Evolutionary conservation across 2,797 vertebrate species (phyloP).

Genomic region (Tolypeutes matacus): DNA sequence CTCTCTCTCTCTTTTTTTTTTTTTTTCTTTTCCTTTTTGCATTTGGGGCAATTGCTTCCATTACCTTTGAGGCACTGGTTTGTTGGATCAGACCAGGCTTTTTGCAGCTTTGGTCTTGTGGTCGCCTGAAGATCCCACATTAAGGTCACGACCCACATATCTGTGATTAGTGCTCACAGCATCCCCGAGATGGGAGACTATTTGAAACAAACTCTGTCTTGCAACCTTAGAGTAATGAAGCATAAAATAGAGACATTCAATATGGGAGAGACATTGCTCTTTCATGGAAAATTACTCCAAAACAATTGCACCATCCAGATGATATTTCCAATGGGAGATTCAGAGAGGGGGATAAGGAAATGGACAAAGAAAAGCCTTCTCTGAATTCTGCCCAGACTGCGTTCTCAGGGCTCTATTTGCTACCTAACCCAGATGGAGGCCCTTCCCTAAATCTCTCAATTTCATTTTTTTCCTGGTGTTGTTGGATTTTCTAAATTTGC

Average conservation of each 20-base stretch:
- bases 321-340: neutral
- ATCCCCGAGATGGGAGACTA: too few species aligned
- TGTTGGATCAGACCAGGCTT: neutral
- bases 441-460: neutral
- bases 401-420: neutral
- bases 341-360: neutral
- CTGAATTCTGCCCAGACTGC: neutral
- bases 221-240: rapidly evolving
- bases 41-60: neutral
- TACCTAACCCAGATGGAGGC: neutral
- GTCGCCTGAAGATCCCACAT: neutral
- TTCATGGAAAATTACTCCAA: neutral
- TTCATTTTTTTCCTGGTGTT: neutral
- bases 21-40: neutral
- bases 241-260: too few species aligned
- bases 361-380: neutral
- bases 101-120: neutral
- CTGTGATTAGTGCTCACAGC: neutral
- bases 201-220: neutral
- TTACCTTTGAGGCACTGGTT: neutral
- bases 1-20: neutral
- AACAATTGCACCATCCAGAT: neutral
- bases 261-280: neutral
- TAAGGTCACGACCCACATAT: rapidly evolving
- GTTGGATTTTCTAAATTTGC: neutral